Evolutionary conservation across 2,797 vertebrate species (phyloP).

Genomic region (Cichlasoma orientale): DNA sequence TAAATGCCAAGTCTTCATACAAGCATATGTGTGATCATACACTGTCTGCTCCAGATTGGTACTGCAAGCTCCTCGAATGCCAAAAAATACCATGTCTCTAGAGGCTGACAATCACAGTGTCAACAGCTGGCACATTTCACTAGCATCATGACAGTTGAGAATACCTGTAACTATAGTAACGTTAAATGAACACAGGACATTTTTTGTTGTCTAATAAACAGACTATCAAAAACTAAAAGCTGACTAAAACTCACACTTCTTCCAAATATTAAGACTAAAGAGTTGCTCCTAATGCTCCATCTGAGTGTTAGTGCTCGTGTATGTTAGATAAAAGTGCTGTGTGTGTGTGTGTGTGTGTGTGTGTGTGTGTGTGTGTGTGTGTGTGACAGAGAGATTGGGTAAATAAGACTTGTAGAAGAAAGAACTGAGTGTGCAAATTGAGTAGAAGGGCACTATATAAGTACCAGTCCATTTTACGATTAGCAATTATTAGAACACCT

Average conservation of each 20-base stretch:
- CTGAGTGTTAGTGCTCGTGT: too few relatives aligned
- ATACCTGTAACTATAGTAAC: too few relatives aligned
- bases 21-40: not conserved
- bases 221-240: accelerated
- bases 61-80: not conserved
- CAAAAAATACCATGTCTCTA: not conserved
- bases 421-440: not conserved
- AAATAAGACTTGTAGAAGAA: not conserved
- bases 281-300: too few relatives aligned
- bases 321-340: too few relatives aligned
- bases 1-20: not conserved
- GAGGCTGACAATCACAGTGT: not conserved
- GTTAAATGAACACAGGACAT: not conserved
- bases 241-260: accelerated
- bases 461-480: not conserved
- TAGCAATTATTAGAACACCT: not conserved
- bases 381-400: not conserved
- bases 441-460: not conserved
- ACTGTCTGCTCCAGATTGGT: not conserved
- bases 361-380: too few relatives aligned
- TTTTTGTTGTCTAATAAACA: too few relatives aligned
- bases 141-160: too few relatives aligned
- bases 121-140: too few relatives aligned
- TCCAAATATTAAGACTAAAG: not conserved
- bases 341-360: not conserved